These are phyloP conservation scores for Centropristis striata DNA, from an alignment of 2,113 vertebrate species.

Conservation along the genomic window DNA sequence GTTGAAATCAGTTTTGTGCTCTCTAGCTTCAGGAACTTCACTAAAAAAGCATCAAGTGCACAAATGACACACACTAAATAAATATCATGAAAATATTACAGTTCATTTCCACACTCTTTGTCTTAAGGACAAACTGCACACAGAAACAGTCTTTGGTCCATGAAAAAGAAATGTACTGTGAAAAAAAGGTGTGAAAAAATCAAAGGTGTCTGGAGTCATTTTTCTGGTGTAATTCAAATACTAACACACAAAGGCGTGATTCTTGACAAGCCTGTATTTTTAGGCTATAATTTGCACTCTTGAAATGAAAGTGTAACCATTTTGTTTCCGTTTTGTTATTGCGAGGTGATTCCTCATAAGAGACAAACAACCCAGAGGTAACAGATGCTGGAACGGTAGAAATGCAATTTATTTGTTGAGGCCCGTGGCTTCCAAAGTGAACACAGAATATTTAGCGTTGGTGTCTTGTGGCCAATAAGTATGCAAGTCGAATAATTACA, in stretches of 20 bases:
- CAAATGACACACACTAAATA: not conserved
- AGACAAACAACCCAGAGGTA: constrained; percentile 20
- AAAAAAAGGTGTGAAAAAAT: not conserved
- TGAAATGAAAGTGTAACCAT: not conserved
- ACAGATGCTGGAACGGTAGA: not conserved
- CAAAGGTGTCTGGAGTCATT: not conserved
- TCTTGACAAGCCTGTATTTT: constrained; percentile 27
- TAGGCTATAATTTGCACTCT: not conserved
- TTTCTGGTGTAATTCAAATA: not conserved
- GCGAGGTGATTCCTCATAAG: constrained; percentile 13
- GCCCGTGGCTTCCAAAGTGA: constrained; percentile 12
- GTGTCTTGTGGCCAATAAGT: constrained; percentile 4
- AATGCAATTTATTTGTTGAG: constrained; percentile 21
- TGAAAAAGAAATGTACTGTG: constrained; percentile 1
- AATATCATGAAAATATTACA: not conserved
- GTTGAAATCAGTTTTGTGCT: not conserved
- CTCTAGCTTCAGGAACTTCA: not conserved
- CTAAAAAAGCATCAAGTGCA: too few relatives aligned
- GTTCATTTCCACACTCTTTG: not conserved
- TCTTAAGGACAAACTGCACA: not conserved
- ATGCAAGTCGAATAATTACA: constrained; percentile 30
- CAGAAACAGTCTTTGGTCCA: not conserved
- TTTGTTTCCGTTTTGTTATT: not conserved
- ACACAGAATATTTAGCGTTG: constrained; percentile 28
- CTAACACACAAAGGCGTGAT: not conserved